Conservation (phyloP, 2,888 invertebrate genomes). For the Cephalotes varians region DNA sequence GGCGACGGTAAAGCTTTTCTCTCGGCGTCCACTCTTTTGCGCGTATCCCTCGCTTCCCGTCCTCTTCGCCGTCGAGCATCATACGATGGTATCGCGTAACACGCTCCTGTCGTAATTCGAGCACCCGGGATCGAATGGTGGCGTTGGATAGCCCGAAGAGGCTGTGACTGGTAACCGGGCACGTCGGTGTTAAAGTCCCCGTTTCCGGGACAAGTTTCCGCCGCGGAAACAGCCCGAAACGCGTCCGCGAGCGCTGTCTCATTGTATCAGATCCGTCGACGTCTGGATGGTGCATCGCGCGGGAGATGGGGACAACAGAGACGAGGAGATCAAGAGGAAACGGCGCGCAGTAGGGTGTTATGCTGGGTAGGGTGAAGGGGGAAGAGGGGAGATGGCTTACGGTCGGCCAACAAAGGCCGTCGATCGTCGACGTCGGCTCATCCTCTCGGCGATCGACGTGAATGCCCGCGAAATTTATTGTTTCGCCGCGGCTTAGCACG, state of each 20-base stretch:
- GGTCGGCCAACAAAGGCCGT: constrained; percentile 80
- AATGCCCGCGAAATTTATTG: constrained; percentile 84
- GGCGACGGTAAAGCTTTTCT: constrained; percentile 43
- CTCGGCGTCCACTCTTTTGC: constrained; percentile 41
- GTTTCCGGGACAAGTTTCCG: constrained; percentile 82
- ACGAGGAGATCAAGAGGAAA: constrained; percentile 51
- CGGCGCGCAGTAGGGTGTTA: constrained; percentile 42
- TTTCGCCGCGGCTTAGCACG: constrained; percentile 82
- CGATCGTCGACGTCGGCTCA: constrained; percentile 82
- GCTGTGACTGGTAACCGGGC: constrained; percentile 67
- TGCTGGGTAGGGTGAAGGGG: not conserved
- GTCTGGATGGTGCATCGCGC: constrained; percentile 67
- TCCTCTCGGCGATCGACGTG: constrained; percentile 81
- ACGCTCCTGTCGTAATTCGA: constrained; percentile 70
- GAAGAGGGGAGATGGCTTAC: constrained; percentile 67
- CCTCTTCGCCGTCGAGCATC: not conserved
- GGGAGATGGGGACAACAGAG: constrained; percentile 54
- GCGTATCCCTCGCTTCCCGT: constrained; percentile 54
- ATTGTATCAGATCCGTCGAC: constrained; percentile 80
- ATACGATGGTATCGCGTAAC: constrained; percentile 67
- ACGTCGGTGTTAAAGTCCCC: constrained; percentile 81
- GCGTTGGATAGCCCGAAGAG: constrained; percentile 66
- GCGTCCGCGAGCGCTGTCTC: constrained; percentile 75
- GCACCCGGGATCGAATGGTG: constrained; percentile 68
- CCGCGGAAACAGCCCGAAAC: constrained; percentile 81